Conservation (phyloP, 2,888 invertebrate species). For the Imbricaverruca yamaguchii region DNA sequence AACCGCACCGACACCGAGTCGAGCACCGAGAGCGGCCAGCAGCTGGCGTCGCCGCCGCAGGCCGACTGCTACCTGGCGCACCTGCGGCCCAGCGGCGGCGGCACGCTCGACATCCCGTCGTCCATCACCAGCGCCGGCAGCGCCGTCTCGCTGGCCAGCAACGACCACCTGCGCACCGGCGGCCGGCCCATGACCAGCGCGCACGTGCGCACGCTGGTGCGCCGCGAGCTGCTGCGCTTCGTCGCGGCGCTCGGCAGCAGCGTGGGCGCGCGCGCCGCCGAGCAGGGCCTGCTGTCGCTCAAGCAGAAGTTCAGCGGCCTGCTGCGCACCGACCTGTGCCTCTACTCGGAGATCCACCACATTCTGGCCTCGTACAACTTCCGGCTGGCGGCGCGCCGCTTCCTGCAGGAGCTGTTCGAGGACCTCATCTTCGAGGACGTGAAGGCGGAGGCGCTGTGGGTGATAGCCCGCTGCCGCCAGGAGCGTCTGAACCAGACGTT, state of each 20-base stretch:
- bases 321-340: constrained; percentile 59
- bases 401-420: constrained; percentile 86
- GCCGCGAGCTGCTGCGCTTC: constrained; percentile 59
- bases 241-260: constrained; percentile 70
- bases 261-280: constrained; percentile 68
- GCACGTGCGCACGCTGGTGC: constrained; percentile 37
- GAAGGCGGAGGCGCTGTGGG: constrained; percentile 13
- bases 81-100: constrained; percentile 8
- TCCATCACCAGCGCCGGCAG: constrained; percentile 17
- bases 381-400: constrained; percentile 71
- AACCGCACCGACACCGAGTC: constrained; percentile 2
- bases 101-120: background rate
- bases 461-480: background rate
- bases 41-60: constrained; percentile 1
- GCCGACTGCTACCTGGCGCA: background rate
- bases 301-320: constrained; percentile 12
- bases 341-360: constrained; percentile 84
- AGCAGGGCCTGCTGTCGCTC: constrained; percentile 61
- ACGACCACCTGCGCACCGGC: constrained; percentile 21
- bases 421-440: constrained; percentile 63
- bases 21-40: constrained; percentile 10
- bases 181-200: background rate
- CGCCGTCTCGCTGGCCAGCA: background rate
- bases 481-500: constrained; percentile 9
- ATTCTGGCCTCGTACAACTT: constrained; percentile 70